Base-by-base conservation (phyloP, 1,140 invertebrate genomes). In the Tribolium madens region DNA sequence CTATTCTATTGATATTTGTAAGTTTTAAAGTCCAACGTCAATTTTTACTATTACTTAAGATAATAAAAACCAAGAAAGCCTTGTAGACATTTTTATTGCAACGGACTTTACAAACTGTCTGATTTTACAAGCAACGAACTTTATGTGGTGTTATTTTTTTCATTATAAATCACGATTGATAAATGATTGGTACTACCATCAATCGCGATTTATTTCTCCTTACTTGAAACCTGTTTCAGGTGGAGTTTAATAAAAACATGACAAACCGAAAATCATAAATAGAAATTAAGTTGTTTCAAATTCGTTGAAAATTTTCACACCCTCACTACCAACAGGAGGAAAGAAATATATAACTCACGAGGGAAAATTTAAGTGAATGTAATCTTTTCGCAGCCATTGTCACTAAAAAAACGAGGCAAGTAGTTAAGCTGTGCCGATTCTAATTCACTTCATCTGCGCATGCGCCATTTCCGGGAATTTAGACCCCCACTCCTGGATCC, bases 301-400 rank as follows among this genome's bases (percentile, higher is more conserved):
- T 42, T n/a, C 36, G 36, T 1, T 31, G 26, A 42, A 42, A 42
- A 10, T 3, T 42, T 10, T 10, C 36, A 42, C 36, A 42, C 36
- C 9, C 36, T 42, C 36, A 42, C 36, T 42, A 42, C 3, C n/a
- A 42, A 42, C 36, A 42, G 9, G 21, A 26, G 21, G 9, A 9
- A 42, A 42, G 9, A 10, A 9, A 7, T n/a, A 42, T 9, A 42
- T 9, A 21, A 57, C 52, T 21, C 17, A 57, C 52, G 5, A 57
- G 52, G 21, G 52, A 57, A 57, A 14, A 57, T 57, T 57, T 57
- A 9, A 15, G 17, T n/a, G 52, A 57, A 57, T 57, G 17, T 21
- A 57, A 17, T 57, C 52, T 17, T 21, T 57, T 57, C 6, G 52
- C 52, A 10, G 52, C 52, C 52, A 57, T 57, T 42, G 5, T 42